These are phyloP conservation scores for Echeneis naucrates DNA, from an alignment of 2,797 vertebrate genomes.

Conservation along the genomic window DNA sequence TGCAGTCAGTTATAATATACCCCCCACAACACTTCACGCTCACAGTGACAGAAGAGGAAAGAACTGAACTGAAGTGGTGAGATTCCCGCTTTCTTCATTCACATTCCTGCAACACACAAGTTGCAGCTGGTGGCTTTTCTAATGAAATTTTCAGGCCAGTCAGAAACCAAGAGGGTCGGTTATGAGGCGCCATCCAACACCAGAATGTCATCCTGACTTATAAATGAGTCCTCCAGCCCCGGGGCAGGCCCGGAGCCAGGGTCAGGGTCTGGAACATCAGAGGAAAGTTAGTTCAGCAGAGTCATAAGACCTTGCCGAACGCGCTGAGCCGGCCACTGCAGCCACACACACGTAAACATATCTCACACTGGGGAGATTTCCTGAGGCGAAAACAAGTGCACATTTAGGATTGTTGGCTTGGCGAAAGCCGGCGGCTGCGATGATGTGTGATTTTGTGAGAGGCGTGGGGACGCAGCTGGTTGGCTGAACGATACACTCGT, in stretches of 20 bases:
- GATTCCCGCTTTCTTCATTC: slow-evolving; percentile 1
- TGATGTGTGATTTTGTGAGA: slow-evolving; percentile 22
- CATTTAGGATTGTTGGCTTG: slow-evolving; percentile 49
- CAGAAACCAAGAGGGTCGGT: slow-evolving; percentile 38
- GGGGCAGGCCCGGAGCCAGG: slow-evolving; percentile 41
- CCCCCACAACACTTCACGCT: neutral
- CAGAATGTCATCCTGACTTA: slow-evolving; percentile 60
- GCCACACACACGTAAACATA: slow-evolving; percentile 35
- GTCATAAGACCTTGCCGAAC: slow-evolving; percentile 12
- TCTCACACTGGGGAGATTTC: slow-evolving; percentile 43
- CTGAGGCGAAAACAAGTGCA: slow-evolving; percentile 41
- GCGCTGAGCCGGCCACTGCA: slow-evolving; percentile 28
- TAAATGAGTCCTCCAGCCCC: slow-evolving; percentile 47
- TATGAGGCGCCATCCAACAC: slow-evolving; percentile 40
- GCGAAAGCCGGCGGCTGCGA: slow-evolving; percentile 34
- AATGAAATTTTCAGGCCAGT: slow-evolving; percentile 55
- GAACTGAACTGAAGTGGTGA: slow-evolving; percentile 3
- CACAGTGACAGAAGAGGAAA: neutral
- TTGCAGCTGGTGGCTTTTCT: slow-evolving; percentile 53
- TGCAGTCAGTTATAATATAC: neutral
- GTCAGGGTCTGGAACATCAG: slow-evolving; percentile 47
- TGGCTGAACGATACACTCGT: slow-evolving; percentile 26
- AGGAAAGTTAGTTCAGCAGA: slow-evolving; percentile 23
- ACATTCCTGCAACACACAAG: slow-evolving; percentile 24
- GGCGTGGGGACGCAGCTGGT: slow-evolving; percentile 29